Base-by-base conservation (phyloP, 1,140 invertebrate species). In the Littorina saxatilis region DNA sequence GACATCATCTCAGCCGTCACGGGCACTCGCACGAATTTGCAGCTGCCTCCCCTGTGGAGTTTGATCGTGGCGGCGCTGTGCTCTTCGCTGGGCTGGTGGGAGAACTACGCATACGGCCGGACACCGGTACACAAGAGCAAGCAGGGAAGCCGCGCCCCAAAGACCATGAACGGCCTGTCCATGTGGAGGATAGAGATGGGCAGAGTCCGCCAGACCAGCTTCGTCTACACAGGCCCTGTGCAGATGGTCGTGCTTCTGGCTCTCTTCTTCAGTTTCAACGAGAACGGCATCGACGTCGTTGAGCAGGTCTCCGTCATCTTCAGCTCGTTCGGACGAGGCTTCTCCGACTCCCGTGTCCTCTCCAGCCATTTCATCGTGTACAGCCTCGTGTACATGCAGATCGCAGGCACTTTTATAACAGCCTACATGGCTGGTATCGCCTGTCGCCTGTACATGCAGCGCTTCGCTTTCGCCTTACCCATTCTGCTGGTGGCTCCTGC, bases 41-140 rank as follows among this genome's bases (percentile, higher is more conserved):
- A 15, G 4, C 29, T 72, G 7, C 77, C 70, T 20, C 66, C 37
- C 0, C 40, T 61, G 23, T 83, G 82, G 82, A 17, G 39, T 3
- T 15, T 78, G 13, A 43, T 75, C 4, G 47, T 83, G 47, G 55
- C 73, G n/a, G 37, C 75, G 27, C 39, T 79, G 27, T 40, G 79
- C 68, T 95, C 97, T 43, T 98, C 97, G 4, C 94, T 97, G 40
- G 96, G 96, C 39, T 99, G 98, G 97, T 99, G 98, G 98, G 98
- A 99, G 92, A 99, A 99, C 92, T 99, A 97, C 88, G 96, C 97
- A 0, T 96, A 96, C 43, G 29, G 94, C 94, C 80, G 76, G 39
- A 4, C 75, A 29, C 17, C 37, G 43, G 1, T 43, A 5, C 50
- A 52, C 47, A 23, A 47, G 7, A 17, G 27, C 27, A 37, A 29